Conservation (phyloP, 2,888 invertebrate species). For the Catocala sponsa region DNA sequence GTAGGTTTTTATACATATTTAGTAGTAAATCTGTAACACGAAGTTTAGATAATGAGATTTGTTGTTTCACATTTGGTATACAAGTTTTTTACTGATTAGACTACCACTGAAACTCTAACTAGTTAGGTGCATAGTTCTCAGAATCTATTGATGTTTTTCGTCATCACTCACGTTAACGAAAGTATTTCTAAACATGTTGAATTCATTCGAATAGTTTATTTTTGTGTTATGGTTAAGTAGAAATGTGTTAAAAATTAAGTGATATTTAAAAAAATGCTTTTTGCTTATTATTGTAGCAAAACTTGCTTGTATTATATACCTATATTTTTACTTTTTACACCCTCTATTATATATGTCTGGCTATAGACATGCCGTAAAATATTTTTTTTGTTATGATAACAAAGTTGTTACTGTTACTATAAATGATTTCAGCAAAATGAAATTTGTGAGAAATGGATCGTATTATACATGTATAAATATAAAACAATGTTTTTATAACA, state of each 20-base stretch:
- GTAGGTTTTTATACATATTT: slow-evolving; percentile 79
- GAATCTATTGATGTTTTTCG: slow-evolving; percentile 47
- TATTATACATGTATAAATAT: slow-evolving; percentile 3
- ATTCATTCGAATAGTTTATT: slow-evolving; percentile 85
- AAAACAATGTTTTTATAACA: slow-evolving; percentile 1
- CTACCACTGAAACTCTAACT: slow-evolving; percentile 49
- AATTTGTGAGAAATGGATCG: neutral
- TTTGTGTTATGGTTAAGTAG: slow-evolving; percentile 74
- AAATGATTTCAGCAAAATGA: neutral
- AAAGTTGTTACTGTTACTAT: neutral
- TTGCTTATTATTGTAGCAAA: slow-evolving; percentile 59
- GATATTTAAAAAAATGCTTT: slow-evolving; percentile 64
- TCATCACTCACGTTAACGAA: slow-evolving; percentile 49
- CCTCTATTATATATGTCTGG: slow-evolving; percentile 15
- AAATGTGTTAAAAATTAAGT: slow-evolving; percentile 67
- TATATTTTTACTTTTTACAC: slow-evolving; percentile 29
- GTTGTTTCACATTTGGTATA: slow-evolving; percentile 64
- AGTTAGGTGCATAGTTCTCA: slow-evolving; percentile 39
- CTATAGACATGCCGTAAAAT: slow-evolving; percentile 30
- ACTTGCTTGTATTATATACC: slow-evolving; percentile 39
- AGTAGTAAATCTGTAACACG: slow-evolving; percentile 65
- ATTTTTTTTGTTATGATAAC: slow-evolving; percentile 5
- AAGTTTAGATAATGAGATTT: slow-evolving; percentile 62
- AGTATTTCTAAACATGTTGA: slow-evolving; percentile 79
- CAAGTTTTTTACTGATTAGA: slow-evolving; percentile 57